Conservation (phyloP, 2,888 invertebrate species). For the Callyntrura guangdongensis region DNA sequence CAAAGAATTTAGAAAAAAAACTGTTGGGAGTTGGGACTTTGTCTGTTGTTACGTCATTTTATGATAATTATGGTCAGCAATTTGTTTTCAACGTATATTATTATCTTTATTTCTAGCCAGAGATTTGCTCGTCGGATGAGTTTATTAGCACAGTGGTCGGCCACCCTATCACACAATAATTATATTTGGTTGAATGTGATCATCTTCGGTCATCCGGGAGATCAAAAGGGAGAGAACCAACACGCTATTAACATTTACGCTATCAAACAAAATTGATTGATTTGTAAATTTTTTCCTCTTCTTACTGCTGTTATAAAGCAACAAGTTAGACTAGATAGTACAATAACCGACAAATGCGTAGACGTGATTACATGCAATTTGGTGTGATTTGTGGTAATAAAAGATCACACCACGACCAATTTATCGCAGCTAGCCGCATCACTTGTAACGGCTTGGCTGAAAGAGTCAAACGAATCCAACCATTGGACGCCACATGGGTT, state of each 20-base stretch:
- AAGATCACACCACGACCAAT: not conserved
- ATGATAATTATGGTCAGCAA: slow-evolving; percentile 16
- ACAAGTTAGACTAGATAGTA: not conserved
- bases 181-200: slow-evolving; percentile 42
- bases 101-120: slow-evolving; percentile 29
- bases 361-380: slow-evolving; percentile 13
- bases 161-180: slow-evolving; percentile 56
- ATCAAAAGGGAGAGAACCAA: slow-evolving; percentile 20
- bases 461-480: too few species aligned
- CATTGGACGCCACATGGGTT: not conserved
- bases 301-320: too few species aligned
- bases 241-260: slow-evolving; percentile 18
- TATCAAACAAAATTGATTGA: slow-evolving; percentile 35
- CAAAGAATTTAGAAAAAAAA: not conserved
- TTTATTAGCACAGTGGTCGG: slow-evolving; percentile 47
- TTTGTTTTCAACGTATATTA: slow-evolving; percentile 41
- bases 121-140: slow-evolving; percentile 25
- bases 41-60: not conserved
- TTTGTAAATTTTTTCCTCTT: not conserved
- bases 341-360: slow-evolving; percentile 25
- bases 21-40: not conserved
- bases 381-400: not conserved
- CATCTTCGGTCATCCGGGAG: slow-evolving; percentile 17
- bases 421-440: not conserved
- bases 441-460: not conserved